Conservation (phyloP, 2,797 vertebrate species). For the Enteromius anoplus region DNA sequence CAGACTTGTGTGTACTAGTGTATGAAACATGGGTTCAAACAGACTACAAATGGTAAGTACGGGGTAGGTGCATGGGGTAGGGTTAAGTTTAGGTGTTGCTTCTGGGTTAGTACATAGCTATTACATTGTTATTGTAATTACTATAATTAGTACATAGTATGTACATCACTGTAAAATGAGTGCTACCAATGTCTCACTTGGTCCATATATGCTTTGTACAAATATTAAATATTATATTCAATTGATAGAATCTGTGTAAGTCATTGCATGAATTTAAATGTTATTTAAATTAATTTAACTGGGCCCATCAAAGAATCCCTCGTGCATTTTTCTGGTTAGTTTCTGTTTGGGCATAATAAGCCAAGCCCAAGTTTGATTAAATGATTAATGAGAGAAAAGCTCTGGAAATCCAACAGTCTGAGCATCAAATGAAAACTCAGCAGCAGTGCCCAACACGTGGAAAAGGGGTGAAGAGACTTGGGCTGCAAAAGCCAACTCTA, state of each 20-base stretch:
- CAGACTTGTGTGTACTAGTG: no score
- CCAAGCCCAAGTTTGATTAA: conserved; percentile 10
- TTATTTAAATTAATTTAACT: neutral
- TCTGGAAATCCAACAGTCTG: neutral
- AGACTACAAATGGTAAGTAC: no score
- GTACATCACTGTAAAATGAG: no score
- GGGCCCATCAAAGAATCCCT: neutral
- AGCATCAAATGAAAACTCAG: conserved; percentile 17
- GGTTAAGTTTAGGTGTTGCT: no score
- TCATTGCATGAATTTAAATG: neutral
- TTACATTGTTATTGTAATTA: no score
- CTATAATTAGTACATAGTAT: no score
- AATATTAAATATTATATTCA: neutral
- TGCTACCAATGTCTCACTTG: neutral
- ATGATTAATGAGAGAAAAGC: conserved; percentile 27
- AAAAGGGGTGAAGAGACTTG: conserved; percentile 12
- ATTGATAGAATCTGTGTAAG: neutral
- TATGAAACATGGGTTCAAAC: no score
- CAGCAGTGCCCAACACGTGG: neutral
- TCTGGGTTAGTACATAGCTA: no score
- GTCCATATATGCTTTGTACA: neutral
- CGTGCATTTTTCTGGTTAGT: neutral
- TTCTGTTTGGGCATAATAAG: conserved; percentile 25
- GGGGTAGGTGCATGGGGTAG: no score
- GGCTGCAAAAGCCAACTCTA: conserved; percentile 13